These are phyloP conservation scores for Temnothorax ravouxi DNA, from an alignment of 2,888 invertebrate species.

Conservation along the genomic window DNA sequence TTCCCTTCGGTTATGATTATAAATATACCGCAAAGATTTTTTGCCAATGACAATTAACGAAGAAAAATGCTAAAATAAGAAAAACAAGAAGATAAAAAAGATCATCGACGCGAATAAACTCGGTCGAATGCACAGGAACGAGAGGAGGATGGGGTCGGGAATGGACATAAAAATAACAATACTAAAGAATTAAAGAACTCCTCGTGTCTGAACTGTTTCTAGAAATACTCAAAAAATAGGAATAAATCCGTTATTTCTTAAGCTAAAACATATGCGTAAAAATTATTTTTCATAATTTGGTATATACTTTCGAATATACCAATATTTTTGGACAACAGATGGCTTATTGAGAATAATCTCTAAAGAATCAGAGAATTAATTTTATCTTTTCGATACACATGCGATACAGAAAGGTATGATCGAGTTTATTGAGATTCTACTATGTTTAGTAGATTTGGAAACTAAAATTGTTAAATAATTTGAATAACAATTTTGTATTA, in stretches of 20 bases:
- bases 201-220: neutral
- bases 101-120: slow-evolving; percentile 27
- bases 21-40: slow-evolving; percentile 7
- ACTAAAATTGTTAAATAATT: slow-evolving; percentile 12
- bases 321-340: neutral
- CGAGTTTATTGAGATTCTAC: slow-evolving; percentile 10
- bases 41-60: slow-evolving; percentile 20
- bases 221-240: neutral
- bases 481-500: neutral
- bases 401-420: neutral
- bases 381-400: slow-evolving; percentile 35
- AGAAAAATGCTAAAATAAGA: slow-evolving; percentile 25
- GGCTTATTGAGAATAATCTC: neutral
- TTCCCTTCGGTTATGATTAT: slow-evolving; percentile 7
- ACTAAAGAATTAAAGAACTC: neutral
- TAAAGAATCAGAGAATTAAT: slow-evolving; percentile 44
- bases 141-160: slow-evolving; percentile 19
- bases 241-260: neutral
- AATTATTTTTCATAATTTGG: neutral
- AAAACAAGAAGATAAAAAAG: slow-evolving; percentile 17
- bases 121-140: slow-evolving; percentile 11
- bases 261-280: neutral
- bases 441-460: neutral
- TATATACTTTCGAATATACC: neutral
- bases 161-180: slow-evolving; percentile 24